These are phyloP conservation scores for Orientallactaga bullata DNA, from an alignment of 2,113 vertebrate species.

Conservation along the genomic window DNA sequence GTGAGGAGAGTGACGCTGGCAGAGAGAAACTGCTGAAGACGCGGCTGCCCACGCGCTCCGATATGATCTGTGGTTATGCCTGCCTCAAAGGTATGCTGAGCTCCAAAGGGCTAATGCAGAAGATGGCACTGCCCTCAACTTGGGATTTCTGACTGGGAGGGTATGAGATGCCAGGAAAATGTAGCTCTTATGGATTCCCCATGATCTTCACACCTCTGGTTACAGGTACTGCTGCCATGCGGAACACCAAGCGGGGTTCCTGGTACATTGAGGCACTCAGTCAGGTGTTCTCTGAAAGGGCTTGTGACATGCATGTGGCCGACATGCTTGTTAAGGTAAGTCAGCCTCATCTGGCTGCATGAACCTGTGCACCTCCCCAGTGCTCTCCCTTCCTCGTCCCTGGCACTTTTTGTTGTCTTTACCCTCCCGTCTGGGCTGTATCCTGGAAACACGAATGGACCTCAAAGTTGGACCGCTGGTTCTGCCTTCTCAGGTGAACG, in stretches of 20 bases:
- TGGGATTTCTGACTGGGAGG: neutral
- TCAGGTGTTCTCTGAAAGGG: slow-evolving; percentile 90
- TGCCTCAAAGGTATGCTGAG: slow-evolving; percentile 94
- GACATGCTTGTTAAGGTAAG: slow-evolving; percentile 97
- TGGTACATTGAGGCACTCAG: slow-evolving; percentile 97
- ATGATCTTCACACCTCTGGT: neutral
- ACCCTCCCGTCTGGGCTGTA: rapidly evolving
- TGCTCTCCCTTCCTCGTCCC: neutral
- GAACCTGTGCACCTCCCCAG: rapidly evolving
- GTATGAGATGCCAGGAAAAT: rapidly evolving
- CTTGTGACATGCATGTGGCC: slow-evolving; percentile 94
- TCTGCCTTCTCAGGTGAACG: slow-evolving; percentile 91
- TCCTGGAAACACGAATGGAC: neutral
- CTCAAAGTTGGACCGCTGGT: neutral
- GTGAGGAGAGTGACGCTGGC: slow-evolving; percentile 93
- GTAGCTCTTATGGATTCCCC: neutral
- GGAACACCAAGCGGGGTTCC: slow-evolving; percentile 97
- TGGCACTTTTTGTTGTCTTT: rapidly evolving
- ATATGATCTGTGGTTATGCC: slow-evolving; percentile 98
- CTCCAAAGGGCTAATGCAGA: slow-evolving; percentile 31
- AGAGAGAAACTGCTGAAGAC: slow-evolving; percentile 89
- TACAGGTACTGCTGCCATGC: slow-evolving; percentile 95
- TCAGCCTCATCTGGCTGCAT: rapidly evolving
- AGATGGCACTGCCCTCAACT: rapidly evolving
- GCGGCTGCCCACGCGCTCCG: slow-evolving; percentile 94